Conservation (phyloP, 1,140 invertebrate species). For the Ceratoteleas bidentatus region DNA sequence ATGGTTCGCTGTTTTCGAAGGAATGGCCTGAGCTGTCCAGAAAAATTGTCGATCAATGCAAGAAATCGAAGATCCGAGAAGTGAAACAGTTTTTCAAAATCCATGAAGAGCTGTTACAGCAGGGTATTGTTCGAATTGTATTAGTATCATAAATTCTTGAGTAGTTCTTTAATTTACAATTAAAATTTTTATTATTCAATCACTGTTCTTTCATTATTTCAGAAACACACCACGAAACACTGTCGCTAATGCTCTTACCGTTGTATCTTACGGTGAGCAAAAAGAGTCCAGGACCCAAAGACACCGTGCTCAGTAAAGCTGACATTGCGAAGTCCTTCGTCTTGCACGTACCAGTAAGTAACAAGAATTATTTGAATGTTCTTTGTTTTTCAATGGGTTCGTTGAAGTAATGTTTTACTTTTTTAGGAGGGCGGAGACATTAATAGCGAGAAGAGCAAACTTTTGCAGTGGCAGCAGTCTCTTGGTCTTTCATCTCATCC, state of each 20-base stretch:
- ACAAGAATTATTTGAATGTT: background rate
- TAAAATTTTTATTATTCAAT: background rate
- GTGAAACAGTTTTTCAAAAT: slow-evolving; percentile 9
- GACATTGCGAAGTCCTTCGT: slow-evolving; percentile 33
- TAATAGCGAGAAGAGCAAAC: background rate
- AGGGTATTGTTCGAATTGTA: slow-evolving; percentile 10
- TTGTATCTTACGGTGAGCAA: background rate
- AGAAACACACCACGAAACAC: background rate
- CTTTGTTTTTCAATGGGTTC: background rate
- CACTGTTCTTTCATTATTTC: background rate
- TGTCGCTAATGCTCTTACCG: background rate
- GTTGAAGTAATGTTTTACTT: background rate
- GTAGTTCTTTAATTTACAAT: too few species aligned
- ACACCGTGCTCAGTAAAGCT: slow-evolving; percentile 9
- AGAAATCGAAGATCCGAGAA: slow-evolving; percentile 13
- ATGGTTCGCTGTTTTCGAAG: background rate
- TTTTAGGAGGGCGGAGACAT: background rate
- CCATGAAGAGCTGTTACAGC: slow-evolving; percentile 1
- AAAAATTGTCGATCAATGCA: background rate
- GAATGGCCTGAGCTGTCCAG: background rate
- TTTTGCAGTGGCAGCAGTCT: background rate
- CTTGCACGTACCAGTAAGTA: slow-evolving; percentile 27
- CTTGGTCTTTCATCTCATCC: background rate
- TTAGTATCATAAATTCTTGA: background rate
- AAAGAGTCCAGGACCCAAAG: background rate